A percentile compares a stretch with the other conserved stretches of the same genome.
Conservation (phyloP, 2,888 invertebrate genomes). For the Antheraea assamensis region DNA sequence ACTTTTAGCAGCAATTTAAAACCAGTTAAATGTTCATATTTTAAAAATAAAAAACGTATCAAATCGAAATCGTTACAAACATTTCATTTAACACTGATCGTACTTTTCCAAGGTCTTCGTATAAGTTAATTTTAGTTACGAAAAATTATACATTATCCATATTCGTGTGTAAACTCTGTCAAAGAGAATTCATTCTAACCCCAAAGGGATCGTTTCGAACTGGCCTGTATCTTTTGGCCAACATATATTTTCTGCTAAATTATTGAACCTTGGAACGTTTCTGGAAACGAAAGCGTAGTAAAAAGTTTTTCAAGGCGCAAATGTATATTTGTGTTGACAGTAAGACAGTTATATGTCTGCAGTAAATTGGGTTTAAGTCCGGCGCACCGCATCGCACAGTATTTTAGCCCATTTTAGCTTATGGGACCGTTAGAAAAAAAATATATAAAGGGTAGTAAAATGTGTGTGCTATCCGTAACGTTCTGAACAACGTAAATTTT, state of each 20-base stretch:
- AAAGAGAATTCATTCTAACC: conserved; percentile 13
- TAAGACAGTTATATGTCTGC: conserved; percentile 33
- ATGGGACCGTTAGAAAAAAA: neutral
- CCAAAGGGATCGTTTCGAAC: neutral
- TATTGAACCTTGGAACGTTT: neutral
- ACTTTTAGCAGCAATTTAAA: too few relatives aligned
- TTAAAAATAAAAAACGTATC: too few relatives aligned
- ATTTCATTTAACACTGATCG: too few relatives aligned
- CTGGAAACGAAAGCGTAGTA: neutral
- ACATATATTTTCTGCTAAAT: neutral
- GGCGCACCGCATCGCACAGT: neutral
- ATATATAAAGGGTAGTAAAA: neutral
- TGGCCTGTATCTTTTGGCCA: neutral
- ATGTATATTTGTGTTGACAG: conserved; percentile 26
- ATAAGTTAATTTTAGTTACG: neutral
- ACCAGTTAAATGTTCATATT: too few relatives aligned
- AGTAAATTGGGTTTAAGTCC: conserved; percentile 21
- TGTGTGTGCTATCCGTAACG: neutral
- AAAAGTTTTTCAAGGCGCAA: neutral
- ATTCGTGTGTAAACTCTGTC: neutral
- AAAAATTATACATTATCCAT: neutral
- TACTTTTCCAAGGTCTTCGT: too few relatives aligned
- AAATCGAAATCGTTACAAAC: too few relatives aligned
- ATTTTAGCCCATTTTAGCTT: neutral
- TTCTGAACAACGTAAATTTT: neutral